A percentile compares a stretch with the other conserved stretches of the same genome.
Evolutionary conservation across 2,113 vertebrate species (phyloP).

Genomic region (Laterallus jamaicensis): DNA sequence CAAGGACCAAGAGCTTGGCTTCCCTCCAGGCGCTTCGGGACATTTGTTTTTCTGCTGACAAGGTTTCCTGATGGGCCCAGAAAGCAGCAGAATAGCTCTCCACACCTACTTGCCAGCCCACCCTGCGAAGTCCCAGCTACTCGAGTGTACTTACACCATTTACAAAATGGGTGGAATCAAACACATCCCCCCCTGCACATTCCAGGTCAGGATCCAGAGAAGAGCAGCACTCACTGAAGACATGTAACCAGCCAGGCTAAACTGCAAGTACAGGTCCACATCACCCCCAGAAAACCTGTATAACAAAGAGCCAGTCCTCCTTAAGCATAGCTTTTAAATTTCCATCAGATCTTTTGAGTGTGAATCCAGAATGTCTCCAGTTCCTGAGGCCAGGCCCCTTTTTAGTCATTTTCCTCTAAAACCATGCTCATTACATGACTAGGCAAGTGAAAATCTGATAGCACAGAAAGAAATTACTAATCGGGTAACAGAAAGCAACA

Average conservation of each 20-base stretch:
- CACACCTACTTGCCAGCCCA: background rate
- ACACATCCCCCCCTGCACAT: background rate
- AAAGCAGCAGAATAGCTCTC: background rate
- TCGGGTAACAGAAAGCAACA: background rate
- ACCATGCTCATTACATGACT: background rate
- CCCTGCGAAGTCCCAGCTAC: background rate
- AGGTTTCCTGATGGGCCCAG: background rate
- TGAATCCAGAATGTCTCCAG: background rate
- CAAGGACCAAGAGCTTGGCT: background rate
- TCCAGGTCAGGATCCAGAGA: background rate
- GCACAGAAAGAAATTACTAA: slow-evolving; percentile 8
- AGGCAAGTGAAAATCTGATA: background rate
- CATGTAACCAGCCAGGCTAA: background rate
- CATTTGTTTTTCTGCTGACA: background rate
- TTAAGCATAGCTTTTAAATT: background rate
- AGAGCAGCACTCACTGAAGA: background rate
- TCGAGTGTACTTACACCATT: background rate
- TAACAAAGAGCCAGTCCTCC: background rate
- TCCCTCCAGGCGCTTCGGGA: background rate
- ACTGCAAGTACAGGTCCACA: background rate
- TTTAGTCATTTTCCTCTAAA: slow-evolving; percentile 2
- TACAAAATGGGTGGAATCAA: background rate
- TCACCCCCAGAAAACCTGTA: background rate
- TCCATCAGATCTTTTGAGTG: background rate
- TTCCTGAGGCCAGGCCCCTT: background rate